Evolutionary conservation across 2,113 vertebrate species (phyloP).

Genomic region (Tamias sibiricus): DNA sequence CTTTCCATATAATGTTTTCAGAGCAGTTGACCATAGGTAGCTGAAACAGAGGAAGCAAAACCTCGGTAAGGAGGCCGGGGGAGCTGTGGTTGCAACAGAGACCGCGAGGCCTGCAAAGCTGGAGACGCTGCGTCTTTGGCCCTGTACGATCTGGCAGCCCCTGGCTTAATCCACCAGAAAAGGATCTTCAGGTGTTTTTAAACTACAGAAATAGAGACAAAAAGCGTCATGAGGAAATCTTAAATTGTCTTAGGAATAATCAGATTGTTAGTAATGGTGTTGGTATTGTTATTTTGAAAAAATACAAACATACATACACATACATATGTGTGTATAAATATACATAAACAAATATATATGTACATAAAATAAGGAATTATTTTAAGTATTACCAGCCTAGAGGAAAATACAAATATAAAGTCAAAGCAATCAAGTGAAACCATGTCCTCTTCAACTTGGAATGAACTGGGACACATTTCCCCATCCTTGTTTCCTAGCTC

Average conservation of each 20-base stretch:
- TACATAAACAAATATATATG: neutral
- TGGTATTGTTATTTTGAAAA: neutral
- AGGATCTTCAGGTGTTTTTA: neutral
- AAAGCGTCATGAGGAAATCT: neutral
- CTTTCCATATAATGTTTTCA: neutral
- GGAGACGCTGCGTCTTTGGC: neutral
- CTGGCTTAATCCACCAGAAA: neutral
- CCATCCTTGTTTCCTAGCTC: neutral
- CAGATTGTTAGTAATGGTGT: neutral
- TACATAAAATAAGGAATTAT: neutral
- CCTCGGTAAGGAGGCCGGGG: neutral
- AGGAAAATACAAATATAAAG: neutral
- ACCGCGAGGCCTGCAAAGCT: accelerated
- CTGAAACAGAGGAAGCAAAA: neutral
- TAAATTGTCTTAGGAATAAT: neutral
- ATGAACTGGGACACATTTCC: neutral
- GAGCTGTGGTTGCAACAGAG: accelerated
- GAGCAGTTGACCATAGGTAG: neutral
- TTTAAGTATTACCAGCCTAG: neutral
- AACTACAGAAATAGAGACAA: neutral
- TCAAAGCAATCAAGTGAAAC: neutral
- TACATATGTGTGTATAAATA: too few relatives aligned
- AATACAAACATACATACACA: neutral
- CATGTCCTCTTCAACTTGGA: neutral
- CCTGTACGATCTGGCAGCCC: neutral